Evolutionary conservation across 2,797 vertebrate species (phyloP).

Genomic region (Odontamblyopus rebecca): DNA sequence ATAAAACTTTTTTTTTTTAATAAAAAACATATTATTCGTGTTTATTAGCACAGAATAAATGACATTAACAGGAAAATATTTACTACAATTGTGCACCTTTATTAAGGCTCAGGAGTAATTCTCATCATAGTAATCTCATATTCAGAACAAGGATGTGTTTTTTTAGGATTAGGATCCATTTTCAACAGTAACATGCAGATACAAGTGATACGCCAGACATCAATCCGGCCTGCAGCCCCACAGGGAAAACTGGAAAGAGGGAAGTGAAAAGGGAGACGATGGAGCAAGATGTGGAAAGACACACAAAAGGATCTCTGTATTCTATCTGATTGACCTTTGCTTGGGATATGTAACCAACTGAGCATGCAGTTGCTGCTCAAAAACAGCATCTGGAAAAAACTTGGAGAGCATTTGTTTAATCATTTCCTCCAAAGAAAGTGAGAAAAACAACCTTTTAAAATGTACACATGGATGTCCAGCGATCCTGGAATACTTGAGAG

Average conservation of each 20-base stretch:
- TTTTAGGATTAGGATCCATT: conserved; percentile 7
- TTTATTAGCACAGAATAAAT: not conserved
- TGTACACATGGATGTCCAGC: too few relatives aligned
- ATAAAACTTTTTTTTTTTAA: too few relatives aligned
- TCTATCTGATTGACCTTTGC: conserved; percentile 52
- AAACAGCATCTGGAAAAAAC: conserved; percentile 36
- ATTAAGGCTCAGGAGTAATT: not conserved
- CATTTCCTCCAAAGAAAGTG: conserved; percentile 28
- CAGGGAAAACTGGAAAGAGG: conserved; percentile 25
- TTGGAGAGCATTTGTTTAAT: conserved; percentile 32
- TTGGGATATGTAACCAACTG: conserved; percentile 49
- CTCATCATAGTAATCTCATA: not conserved
- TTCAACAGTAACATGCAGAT: conserved; percentile 6
- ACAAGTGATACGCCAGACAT: conserved; percentile 28
- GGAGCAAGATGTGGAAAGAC: conserved; percentile 45
- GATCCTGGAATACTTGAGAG: conserved; percentile 44
- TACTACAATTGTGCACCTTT: not conserved
- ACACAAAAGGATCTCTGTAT: conserved; percentile 59
- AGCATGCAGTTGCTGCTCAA: conserved; percentile 40
- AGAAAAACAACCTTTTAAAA: conserved; percentile 20
- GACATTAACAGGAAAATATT: not conserved
- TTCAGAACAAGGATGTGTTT: conserved; percentile 12
- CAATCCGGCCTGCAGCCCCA: conserved; percentile 42
- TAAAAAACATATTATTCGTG: too few relatives aligned
- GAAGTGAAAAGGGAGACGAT: conserved; percentile 47